Evolutionary conservation across 92 coral and sea anemone species (phyloP).

Genomic region (Epizoanthus rinbou): DNA sequence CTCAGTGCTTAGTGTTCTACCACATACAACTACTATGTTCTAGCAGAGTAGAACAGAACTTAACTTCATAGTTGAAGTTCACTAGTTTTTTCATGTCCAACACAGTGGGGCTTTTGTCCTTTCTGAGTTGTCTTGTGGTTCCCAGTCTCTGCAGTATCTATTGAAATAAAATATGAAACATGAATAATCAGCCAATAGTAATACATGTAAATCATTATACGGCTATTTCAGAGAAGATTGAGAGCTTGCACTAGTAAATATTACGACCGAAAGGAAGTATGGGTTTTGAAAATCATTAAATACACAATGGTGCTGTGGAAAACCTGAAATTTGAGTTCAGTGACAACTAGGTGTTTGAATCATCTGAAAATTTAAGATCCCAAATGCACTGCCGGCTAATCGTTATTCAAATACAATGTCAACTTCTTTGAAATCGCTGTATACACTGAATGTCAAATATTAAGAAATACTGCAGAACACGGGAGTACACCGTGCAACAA

Average conservation of each 20-base stretch:
- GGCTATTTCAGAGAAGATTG: no score
- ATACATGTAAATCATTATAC: no score
- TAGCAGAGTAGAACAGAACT: constrained; percentile 4
- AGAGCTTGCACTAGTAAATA: no score
- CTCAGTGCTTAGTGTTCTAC: constrained; percentile 19
- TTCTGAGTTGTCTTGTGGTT: constrained; percentile 23
- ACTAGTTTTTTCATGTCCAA: constrained; percentile 4
- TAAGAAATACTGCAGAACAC: neutral
- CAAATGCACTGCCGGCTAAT: neutral
- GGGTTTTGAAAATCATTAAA: constrained; percentile 19
- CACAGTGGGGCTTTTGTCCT: constrained; percentile 25
- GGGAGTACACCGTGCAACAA: constrained; percentile 10
- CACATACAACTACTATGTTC: neutral
- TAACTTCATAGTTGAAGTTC: constrained; percentile 17
- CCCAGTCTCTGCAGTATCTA: constrained; percentile 10
- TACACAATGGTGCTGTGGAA: constrained; percentile 23
- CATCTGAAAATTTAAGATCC: constrained; percentile 17
- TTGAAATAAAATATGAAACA: constrained; percentile 18
- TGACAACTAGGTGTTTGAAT: neutral
- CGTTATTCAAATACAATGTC: constrained; percentile 19
- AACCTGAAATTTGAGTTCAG: neutral
- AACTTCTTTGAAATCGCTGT: neutral
- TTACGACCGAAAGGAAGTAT: no score
- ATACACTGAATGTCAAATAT: no score
- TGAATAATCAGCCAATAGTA: constrained; percentile 19